Base-by-base conservation (phyloP, 1,140 invertebrate genomes). In the Hyles vespertilio region DNA sequence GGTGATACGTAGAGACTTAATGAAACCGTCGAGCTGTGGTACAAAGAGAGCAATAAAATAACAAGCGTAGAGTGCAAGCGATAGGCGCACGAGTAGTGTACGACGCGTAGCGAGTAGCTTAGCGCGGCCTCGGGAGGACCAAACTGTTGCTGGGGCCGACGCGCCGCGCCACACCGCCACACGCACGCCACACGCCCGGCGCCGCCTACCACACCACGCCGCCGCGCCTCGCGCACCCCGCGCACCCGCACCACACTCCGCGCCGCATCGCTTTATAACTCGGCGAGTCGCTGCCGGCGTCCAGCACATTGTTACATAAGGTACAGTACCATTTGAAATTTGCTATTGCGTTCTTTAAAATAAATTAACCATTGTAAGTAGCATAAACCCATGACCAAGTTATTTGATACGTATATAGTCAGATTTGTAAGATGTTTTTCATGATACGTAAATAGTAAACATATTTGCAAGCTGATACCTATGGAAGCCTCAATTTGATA, bases 11-110 rank as follows among this genome's bases (percentile, higher is more conserved):
- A 86, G 83, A 86, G 83, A 86, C 81, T 86, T 86, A 86, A 81
- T 79, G 83, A 84, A 86, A 86, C 83, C 83, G 81, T 86, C 83
- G 83, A 86, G 83, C 83, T 86, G 83, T 86, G 83, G 81, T 86
- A 84, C 81, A 84, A 82, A 84, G 83, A 86, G 81, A 86, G 79
- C 81, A 84, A 86, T 86, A 84, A 83, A 74, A 65, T 80, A 77
- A 77, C 70, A 72, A 77, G 69, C 68, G 67, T 81, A 78, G 74
- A 72, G 68, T 66, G 70, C 65, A 70, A 74, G 62, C 72, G 68
- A 62, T 81, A 77, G 65, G 63, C 54, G 79, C 74, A 80, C 76
- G 77, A 77, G 59, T 84, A 81, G 74, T 74, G 74, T 81, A 79
- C 67, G 58, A 71, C 53, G 72, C 57, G 67, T 73, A 74, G 72